Conservation (phyloP, 2,113 vertebrate species). For the Thunnus thynnus region DNA sequence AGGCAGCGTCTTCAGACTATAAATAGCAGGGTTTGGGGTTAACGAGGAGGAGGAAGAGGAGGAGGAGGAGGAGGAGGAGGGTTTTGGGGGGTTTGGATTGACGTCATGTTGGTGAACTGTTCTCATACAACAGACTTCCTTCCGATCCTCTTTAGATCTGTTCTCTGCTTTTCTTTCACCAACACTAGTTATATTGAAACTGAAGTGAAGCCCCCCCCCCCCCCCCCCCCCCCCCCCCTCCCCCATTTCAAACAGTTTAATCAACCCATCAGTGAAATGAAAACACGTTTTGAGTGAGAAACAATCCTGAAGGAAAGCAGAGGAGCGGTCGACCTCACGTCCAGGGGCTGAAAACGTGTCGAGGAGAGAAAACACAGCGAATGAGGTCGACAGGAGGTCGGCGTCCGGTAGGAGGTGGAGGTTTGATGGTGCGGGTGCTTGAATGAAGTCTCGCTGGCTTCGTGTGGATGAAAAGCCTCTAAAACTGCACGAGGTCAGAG, state of each 20-base stretch:
- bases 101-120: constrained; percentile 61
- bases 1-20: constrained; percentile 55
- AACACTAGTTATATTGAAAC: too few species aligned
- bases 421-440: neutral
- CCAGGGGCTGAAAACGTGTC: neutral
- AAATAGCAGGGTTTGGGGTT: constrained; percentile 75
- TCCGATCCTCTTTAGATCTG: neutral
- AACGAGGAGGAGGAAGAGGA: constrained; percentile 18
- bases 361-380: neutral
- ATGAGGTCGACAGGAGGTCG: neutral
- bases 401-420: neutral
- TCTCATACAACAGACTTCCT: constrained; percentile 11
- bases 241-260: too few species aligned
- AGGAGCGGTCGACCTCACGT: too few species aligned
- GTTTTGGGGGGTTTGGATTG: constrained; percentile 60
- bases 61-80: constrained; percentile 18
- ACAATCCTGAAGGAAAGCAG: neutral
- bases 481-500: neutral
- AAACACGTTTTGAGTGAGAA: neutral
- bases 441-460: neutral
- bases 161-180: neutral
- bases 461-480: neutral
- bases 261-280: neutral
- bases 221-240: too few species aligned
- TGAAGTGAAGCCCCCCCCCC: too few species aligned